A percentile compares a stretch with the other conserved stretches of the same genome.
Evolutionary conservation across 2,113 vertebrate species (phyloP).

Genomic region (Capreolus pygargus): DNA sequence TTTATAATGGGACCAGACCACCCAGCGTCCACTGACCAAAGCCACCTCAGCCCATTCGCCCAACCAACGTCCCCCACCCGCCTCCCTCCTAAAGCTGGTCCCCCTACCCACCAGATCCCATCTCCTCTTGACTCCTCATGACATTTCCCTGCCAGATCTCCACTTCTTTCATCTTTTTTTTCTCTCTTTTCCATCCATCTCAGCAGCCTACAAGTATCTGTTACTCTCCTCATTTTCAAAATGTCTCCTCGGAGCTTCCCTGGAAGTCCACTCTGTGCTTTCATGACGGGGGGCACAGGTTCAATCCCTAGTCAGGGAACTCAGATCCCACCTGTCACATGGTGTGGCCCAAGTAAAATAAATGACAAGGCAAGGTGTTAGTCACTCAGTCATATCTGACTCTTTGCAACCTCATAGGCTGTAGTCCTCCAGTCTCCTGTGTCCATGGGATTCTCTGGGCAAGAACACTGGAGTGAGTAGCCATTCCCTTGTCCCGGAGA

Average conservation of each 20-base stretch:
- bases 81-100: not conserved
- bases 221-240: not conserved
- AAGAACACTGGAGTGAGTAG: not conserved
- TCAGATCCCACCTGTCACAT: not conserved
- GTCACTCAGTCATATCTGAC: not conserved
- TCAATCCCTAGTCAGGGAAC: not conserved
- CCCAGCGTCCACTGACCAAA: not conserved
- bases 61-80: not conserved
- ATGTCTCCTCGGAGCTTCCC: not conserved
- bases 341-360: not conserved
- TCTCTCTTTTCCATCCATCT: not conserved
- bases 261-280: not conserved
- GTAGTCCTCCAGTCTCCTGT: not conserved
- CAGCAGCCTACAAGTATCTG: not conserved
- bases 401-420: not conserved
- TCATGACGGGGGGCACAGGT: fast-evolving
- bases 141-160: too few species aligned
- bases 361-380: not conserved
- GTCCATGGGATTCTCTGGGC: not conserved
- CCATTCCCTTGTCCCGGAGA: not conserved
- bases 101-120: not conserved
- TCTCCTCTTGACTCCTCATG: not conserved
- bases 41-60: not conserved
- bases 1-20: not conserved
- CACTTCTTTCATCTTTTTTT: not conserved